phyloP scores from a whole-genome alignment of 2,797 vertebrate genomes.

The Typhlichthys subterraneus region DNA sequence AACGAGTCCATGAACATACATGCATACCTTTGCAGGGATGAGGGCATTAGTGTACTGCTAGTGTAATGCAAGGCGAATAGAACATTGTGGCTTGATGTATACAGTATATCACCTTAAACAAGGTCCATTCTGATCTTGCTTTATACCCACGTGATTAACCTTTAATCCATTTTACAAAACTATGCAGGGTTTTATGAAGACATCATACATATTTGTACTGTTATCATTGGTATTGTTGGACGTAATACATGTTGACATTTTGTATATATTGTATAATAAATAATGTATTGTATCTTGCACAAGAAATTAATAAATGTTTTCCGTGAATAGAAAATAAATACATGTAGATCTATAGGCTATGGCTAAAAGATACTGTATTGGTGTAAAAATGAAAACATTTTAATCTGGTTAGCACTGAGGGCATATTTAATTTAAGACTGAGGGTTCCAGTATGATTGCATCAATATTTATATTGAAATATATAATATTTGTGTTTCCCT shows the following conservation, averaged over 20 bases:
- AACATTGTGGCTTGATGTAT: conserved; percentile 57
- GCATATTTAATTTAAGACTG: conserved; percentile 7
- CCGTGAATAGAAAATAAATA: conserved; percentile 25
- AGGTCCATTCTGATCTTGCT: conserved; percentile 20
- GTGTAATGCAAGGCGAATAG: conserved; percentile 46
- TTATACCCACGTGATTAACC: conserved; percentile 24
- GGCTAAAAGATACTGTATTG: conserved; percentile 16
- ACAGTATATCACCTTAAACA: conserved; percentile 46
- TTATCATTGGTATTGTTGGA: conserved; percentile 55
- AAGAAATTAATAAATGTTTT: conserved; percentile 71
- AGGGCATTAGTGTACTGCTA: conserved; percentile 33
- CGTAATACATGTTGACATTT: conserved; percentile 50
- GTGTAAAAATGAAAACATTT: not conserved
- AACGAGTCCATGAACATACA: conserved; percentile 39
- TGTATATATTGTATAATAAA: conserved; percentile 67
- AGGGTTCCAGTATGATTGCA: conserved; percentile 9
- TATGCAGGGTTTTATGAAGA: conserved; percentile 43
- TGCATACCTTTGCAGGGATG: conserved; percentile 39
- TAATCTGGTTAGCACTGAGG: no score
- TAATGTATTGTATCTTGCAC: conserved; percentile 54
- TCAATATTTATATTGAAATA: no score
- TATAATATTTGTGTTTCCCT: no score
- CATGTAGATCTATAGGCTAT: conserved; percentile 18
- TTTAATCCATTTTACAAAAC: conserved; percentile 34
- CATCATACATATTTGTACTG: conserved; percentile 42